Evolutionary conservation across 2,888 invertebrate species (phyloP).

Genomic region (Drosophila limbata): DNA sequence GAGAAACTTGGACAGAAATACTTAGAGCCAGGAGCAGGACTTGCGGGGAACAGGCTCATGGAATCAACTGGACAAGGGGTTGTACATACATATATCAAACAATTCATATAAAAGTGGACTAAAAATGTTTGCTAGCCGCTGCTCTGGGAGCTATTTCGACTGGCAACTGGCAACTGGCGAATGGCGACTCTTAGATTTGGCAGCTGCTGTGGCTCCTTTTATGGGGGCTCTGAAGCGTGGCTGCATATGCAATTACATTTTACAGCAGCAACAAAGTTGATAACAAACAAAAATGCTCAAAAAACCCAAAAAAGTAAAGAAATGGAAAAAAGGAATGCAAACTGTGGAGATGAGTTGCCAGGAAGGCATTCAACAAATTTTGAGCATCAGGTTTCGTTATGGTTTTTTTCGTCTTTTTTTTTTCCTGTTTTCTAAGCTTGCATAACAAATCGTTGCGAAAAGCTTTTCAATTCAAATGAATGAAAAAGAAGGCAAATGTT

Average conservation of each 20-base stretch:
- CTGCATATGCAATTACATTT: slow-evolving; percentile 78
- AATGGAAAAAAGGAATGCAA: slow-evolving; percentile 18
- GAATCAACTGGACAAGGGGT: slow-evolving; percentile 16
- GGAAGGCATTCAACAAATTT: slow-evolving; percentile 69
- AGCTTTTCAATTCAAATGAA: slow-evolving; percentile 77
- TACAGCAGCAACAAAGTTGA: slow-evolving; percentile 70
- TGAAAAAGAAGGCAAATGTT: slow-evolving; percentile 67
- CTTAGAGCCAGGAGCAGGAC: slow-evolving; percentile 32
- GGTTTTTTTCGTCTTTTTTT: slow-evolving; percentile 30
- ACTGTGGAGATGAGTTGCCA: slow-evolving; percentile 28
- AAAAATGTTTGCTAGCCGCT: slow-evolving; percentile 24
- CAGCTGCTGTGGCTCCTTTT: slow-evolving; percentile 47
- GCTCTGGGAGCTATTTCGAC: slow-evolving; percentile 26
- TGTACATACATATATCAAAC: slow-evolving; percentile 8
- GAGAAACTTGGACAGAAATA: slow-evolving; percentile 27
- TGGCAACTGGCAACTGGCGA: slow-evolving; percentile 36
- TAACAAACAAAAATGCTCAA: slow-evolving; percentile 58
- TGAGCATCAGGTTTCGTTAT: slow-evolving; percentile 67
- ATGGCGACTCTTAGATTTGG: slow-evolving; percentile 21
- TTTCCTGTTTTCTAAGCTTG: slow-evolving; percentile 70
- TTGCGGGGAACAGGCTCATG: slow-evolving; percentile 9
- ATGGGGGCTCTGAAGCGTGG: slow-evolving; percentile 68
- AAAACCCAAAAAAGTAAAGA: slow-evolving; percentile 12
- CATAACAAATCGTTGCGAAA: slow-evolving; percentile 72
- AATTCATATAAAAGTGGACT: slow-evolving; percentile 6